A percentile compares a stretch with the other conserved stretches of the same genome.
Conservation (phyloP, 2,888 invertebrate genomes). For the Campoletis raptor region DNA sequence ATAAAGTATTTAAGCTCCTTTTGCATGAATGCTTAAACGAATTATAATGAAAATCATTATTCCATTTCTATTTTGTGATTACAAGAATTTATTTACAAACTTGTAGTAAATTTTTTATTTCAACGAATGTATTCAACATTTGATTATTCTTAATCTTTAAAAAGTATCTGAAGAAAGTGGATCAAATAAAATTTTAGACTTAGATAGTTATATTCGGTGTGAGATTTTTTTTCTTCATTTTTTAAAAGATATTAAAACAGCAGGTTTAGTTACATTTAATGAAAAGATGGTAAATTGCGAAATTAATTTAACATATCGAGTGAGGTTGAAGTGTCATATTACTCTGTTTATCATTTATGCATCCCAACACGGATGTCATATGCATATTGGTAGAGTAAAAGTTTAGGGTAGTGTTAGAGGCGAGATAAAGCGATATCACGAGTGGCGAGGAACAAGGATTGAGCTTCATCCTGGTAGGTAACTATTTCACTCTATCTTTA, state of each 20-base stretch:
- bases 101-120: not conserved
- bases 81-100: not conserved
- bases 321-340: constrained; percentile 30
- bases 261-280: constrained; percentile 52
- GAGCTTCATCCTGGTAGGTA: constrained; percentile 46
- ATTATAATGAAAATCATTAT: not conserved
- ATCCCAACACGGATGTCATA: constrained; percentile 19
- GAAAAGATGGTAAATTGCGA: constrained; percentile 34
- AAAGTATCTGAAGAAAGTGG: not conserved
- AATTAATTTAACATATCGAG: constrained; percentile 21
- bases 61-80: not conserved
- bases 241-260: not conserved
- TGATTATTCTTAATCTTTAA: not conserved
- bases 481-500: constrained; percentile 48
- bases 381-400: constrained; percentile 29
- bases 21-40: not conserved
- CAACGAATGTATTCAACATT: not conserved
- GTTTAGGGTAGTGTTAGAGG: constrained; percentile 60
- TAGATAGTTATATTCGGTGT: not conserved
- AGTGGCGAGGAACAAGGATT: constrained; percentile 41
- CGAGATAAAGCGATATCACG: constrained; percentile 63
- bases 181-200: not conserved
- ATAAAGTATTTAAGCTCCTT: constrained; percentile 6
- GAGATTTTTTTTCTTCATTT: not conserved
- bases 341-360: constrained; percentile 38